Conservation (phyloP, 2,113 vertebrate species). For the Entelurus aequoreus region DNA sequence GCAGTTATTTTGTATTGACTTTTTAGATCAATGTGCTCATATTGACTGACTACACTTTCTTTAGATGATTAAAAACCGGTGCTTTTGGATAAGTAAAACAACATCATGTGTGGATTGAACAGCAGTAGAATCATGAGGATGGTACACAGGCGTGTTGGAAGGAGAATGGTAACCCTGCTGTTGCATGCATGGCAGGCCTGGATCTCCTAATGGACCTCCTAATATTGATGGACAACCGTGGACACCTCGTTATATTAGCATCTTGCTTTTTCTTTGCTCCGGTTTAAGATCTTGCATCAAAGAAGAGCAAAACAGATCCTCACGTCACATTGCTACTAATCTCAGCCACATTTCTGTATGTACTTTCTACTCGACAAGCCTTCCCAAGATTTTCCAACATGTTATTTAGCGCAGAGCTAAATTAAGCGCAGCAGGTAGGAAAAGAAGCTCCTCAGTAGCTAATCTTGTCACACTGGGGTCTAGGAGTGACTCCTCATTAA, state of each 20-base stretch:
- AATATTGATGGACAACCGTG: too few species aligned
- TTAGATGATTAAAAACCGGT: not conserved
- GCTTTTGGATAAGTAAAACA: not conserved
- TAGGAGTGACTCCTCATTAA: conserved; percentile 36
- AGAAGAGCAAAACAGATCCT: conserved; percentile 21
- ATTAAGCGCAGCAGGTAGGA: conserved; percentile 36
- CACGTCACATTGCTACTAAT: too few species aligned
- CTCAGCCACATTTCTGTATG: too few species aligned
- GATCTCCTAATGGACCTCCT: too few species aligned
- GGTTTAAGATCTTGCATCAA: not conserved
- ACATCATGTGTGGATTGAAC: not conserved
- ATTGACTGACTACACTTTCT: conserved; percentile 21
- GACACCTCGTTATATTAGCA: not conserved
- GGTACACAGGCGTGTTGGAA: not conserved
- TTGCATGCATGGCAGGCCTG: not conserved
- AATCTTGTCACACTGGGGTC: not conserved
- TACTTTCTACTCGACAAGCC: not conserved
- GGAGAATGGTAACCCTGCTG: not conserved
- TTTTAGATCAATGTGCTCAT: conserved; percentile 30
- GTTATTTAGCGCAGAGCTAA: conserved; percentile 31
- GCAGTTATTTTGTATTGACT: conserved; percentile 44
- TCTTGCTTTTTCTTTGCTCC: not conserved
- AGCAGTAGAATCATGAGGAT: too few species aligned
- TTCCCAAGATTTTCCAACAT: conserved; percentile 28
- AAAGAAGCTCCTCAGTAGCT: conserved; percentile 18